Base-by-base conservation (phyloP, 30 jellyfish, hydroid and myxozoan species). In the Rhopilema esculentum region DNA sequence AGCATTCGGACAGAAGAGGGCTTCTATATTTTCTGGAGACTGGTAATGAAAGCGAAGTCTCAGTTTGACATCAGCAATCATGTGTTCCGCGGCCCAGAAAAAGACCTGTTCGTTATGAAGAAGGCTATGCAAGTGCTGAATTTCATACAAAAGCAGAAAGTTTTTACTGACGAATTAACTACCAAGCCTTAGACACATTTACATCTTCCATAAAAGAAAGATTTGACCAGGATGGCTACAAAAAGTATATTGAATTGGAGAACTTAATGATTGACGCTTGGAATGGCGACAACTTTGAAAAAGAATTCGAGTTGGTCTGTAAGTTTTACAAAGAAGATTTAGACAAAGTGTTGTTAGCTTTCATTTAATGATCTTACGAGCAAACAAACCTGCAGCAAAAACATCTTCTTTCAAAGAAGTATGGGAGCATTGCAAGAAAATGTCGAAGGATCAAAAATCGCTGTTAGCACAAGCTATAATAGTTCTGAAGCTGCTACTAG, bases 171-270 rank as follows among this genome's bases (percentile, higher is more conserved):
- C n/a, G n/a, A n/a, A 74, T 32, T 49, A 33, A 74, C 48, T 74
- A 15, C 72, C 72, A 74, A 74, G 85, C 72, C 18, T 20, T 74
- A 18, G 85, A 74, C 29, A 20, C 48, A 20, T n/a, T 49, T n/a
- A 74, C 48, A 6, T 15, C 70, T 21, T n/a, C 49, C 72, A 74
- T 74, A 27, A 74, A 74, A 6, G 85, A 74, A 20, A 20, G 72
- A 32, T 74, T 74, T 74, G 85, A 74, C 85, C 85, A 74, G 71
- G 72, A 19, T 16, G 71, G 48, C 16, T 74, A 15, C 72, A 74
- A 25, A 1, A 48, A 49, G 27, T 74, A 74, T 49, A 25, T 25
- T 20, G 72, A 31, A 15, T 21, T 48, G 72, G 49, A 74, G 72
- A 49, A 74, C 24, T 71, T 71, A 27, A 27, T 71, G 82, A 8